Evolutionary conservation across 1,140 invertebrate genomes (phyloP).

Genomic region (Littorina saxatilis): DNA sequence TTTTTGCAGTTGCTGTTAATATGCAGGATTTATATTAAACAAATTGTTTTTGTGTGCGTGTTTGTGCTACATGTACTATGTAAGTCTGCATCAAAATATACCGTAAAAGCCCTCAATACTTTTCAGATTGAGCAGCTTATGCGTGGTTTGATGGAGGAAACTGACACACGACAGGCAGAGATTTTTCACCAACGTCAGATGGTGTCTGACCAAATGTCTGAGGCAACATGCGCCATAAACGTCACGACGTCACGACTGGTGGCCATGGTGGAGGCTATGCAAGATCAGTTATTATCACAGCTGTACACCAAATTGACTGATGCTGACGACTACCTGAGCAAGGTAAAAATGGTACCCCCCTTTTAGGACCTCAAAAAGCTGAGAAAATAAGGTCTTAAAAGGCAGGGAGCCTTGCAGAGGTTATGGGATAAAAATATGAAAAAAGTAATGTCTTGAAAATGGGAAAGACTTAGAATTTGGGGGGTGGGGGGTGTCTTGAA

Average conservation of each 20-base stretch:
- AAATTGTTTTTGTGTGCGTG: too few species aligned
- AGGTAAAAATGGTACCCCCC: background rate
- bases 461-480: too few species aligned
- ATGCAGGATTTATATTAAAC: too few species aligned
- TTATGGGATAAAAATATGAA: too few species aligned
- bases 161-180: background rate
- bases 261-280: conserved; percentile 1
- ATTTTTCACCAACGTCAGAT: conserved; percentile 1
- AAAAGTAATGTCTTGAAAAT: too few species aligned
- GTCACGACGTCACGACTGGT: background rate
- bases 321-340: background rate
- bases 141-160: conserved; percentile 3
- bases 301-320: background rate
- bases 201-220: background rate
- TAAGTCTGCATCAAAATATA: too few species aligned
- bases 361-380: background rate
- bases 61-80: too few species aligned
- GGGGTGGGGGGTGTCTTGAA: too few species aligned
- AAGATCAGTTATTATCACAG: background rate
- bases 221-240: background rate
- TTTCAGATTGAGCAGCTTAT: conserved; percentile 6
- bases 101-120: too few species aligned
- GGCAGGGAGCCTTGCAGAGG: too few species aligned
- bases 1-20: too few species aligned
- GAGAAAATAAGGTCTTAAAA: background rate